Evolutionary conservation across 1,140 invertebrate species (phyloP).

Genomic region (Pogonomyrmex californicus): DNA sequence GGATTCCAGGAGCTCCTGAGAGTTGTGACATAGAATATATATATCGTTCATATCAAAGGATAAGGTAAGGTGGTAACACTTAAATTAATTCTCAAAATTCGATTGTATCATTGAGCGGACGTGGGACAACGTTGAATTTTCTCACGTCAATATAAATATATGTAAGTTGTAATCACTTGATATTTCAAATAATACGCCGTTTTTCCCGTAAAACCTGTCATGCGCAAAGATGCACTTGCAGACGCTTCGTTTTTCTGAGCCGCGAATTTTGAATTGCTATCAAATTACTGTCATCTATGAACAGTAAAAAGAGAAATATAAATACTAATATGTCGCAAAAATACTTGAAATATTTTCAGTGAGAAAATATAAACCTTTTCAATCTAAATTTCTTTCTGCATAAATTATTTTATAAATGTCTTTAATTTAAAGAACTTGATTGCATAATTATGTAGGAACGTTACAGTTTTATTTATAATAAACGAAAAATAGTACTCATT

Average conservation of each 20-base stretch:
- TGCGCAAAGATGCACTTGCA: neutral
- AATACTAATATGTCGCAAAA: conserved; percentile 33
- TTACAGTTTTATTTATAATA: neutral
- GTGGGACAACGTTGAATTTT: neutral
- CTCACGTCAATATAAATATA: conserved; percentile 16
- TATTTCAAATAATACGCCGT: conserved; percentile 19
- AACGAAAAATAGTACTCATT: neutral
- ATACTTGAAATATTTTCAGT: conserved; percentile 25
- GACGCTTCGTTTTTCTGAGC: neutral
- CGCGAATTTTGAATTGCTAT: conserved; percentile 28
- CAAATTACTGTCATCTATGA: neutral
- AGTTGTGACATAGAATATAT: conserved; percentile 33
- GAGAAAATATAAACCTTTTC: neutral
- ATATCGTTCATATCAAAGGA: neutral
- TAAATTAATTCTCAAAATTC: conserved; percentile 30
- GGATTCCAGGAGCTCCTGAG: conserved; percentile 49
- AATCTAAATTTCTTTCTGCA: neutral
- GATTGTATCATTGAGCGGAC: conserved; percentile 55
- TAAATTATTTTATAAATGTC: conserved; percentile 10
- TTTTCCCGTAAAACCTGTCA: neutral
- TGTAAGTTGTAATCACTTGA: neutral
- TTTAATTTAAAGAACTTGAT: conserved; percentile 28
- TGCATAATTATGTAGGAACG: conserved; percentile 13
- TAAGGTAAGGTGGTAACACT: neutral
- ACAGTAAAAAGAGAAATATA: neutral